phyloP scores from a whole-genome alignment of 2,113 vertebrate genomes.

The Bos taurus region DNA sequence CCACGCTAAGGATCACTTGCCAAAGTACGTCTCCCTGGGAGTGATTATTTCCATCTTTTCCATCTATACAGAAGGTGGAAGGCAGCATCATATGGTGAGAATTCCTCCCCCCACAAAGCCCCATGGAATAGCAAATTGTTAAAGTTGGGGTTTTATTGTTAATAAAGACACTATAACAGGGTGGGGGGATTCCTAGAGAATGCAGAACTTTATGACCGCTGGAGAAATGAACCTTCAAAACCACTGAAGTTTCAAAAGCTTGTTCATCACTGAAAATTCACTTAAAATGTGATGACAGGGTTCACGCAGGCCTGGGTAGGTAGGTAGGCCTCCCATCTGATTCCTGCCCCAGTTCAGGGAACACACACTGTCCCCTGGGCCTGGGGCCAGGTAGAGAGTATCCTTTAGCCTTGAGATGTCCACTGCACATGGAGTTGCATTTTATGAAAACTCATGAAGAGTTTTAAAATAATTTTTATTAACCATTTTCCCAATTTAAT shows the following conservation, averaged over 20 bases:
- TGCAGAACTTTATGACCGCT: not conserved
- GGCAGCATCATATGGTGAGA: not conserved
- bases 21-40: not conserved
- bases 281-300: not conserved
- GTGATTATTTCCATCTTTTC: not conserved
- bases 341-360: not conserved
- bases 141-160: not conserved
- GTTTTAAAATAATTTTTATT: not conserved
- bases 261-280: not conserved
- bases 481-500: not conserved
- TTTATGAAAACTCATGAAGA: not conserved
- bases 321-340: not conserved
- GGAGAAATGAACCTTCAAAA: not conserved
- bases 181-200: not conserved
- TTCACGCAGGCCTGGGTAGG: no score
- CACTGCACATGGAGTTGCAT: not conserved
- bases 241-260: not conserved
- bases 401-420: not conserved
- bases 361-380: not conserved
- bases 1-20: not conserved
- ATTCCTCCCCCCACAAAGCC: not conserved
- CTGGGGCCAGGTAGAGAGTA: not conserved
- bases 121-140: not conserved
- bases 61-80: not conserved
- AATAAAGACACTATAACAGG: not conserved